Percentiles rank a stretch among this genome's conserved stretches.
Evolutionary conservation across 2,888 invertebrate genomes (phyloP).

Genomic region (Sesia bembeciformis): DNA sequence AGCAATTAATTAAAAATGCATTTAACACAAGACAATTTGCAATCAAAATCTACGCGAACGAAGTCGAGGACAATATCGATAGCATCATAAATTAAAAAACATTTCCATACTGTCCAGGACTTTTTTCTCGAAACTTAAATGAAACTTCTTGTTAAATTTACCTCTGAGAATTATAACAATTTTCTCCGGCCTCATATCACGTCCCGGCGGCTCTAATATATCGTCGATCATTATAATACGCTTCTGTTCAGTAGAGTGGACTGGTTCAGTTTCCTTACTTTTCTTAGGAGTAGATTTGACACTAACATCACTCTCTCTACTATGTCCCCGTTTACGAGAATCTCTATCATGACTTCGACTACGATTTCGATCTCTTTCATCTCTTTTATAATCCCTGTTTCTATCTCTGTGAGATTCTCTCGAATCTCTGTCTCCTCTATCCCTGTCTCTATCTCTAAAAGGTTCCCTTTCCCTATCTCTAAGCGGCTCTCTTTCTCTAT

Average conservation of each 20-base stretch:
- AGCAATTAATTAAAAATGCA: too few species aligned
- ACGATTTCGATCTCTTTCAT: slow-evolving; percentile 24
- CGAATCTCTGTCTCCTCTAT: slow-evolving; percentile 9
- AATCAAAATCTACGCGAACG: too few species aligned
- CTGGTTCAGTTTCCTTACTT: slow-evolving; percentile 19
- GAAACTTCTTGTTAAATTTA: slow-evolving; percentile 13
- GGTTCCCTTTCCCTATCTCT: slow-evolving; percentile 33
- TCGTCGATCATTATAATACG: slow-evolving; percentile 85
- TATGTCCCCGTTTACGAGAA: slow-evolving; percentile 42
- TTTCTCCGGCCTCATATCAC: slow-evolving; percentile 83
- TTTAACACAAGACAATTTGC: too few species aligned
- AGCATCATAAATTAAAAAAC: too few species aligned
- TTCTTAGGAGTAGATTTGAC: slow-evolving; percentile 24
- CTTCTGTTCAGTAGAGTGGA: slow-evolving; percentile 41
- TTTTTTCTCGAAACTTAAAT: too few species aligned
- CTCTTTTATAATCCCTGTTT: slow-evolving; percentile 18
- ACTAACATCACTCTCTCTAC: slow-evolving; percentile 39
- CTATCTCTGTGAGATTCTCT: slow-evolving; percentile 26
- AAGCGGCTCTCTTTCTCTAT: slow-evolving; percentile 16
- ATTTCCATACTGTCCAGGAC: too few species aligned
- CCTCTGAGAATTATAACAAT: slow-evolving; percentile 92
- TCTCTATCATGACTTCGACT: slow-evolving; percentile 49
- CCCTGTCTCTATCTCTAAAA: slow-evolving; percentile 22
- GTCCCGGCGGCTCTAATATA: slow-evolving; percentile 85
- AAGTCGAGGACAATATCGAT: too few species aligned